Evolutionary conservation across 2,888 invertebrate species (phyloP).

Genomic region (Tetranychus piercei): DNA sequence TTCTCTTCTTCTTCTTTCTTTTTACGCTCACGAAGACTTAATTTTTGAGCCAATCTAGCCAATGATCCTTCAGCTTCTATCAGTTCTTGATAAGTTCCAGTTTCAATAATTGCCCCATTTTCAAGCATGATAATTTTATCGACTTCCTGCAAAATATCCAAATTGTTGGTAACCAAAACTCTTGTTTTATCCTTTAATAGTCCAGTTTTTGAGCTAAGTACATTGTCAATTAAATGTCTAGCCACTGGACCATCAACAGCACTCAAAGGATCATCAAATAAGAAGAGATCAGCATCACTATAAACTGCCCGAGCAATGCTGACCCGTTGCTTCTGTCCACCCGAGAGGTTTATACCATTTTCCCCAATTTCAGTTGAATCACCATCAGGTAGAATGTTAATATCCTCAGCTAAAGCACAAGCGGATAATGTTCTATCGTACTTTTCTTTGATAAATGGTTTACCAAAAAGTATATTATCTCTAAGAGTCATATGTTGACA

Average conservation of each 20-base stretch:
- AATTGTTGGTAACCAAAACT: conserved; percentile 81
- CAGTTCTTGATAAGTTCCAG: conserved; percentile 72
- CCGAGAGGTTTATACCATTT: conserved; percentile 36
- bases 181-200: conserved; percentile 46
- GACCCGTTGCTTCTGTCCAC: conserved; percentile 33
- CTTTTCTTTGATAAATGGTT: conserved; percentile 28
- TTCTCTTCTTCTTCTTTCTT: conserved; percentile 28
- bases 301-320: conserved; percentile 47
- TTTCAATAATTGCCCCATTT: conserved; percentile 67
- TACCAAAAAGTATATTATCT: conserved; percentile 37
- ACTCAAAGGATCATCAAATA: conserved; percentile 36
- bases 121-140: conserved; percentile 76
- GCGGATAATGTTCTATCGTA: conserved; percentile 34
- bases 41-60: conserved; percentile 39
- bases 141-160: conserved; percentile 73
- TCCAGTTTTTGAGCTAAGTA: conserved; percentile 52
- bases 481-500: conserved; percentile 28
- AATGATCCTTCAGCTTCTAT: conserved; percentile 51
- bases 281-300: conserved; percentile 45
- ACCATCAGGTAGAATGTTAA: conserved; percentile 32
- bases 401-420: conserved; percentile 36
- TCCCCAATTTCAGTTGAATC: conserved; percentile 39
- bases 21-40: conserved; percentile 30
- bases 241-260: conserved; percentile 87
- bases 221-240: conserved; percentile 87